These are phyloP conservation scores for Hyposoter dolosus DNA, from an alignment of 2,888 invertebrate species.

Conservation along the genomic window DNA sequence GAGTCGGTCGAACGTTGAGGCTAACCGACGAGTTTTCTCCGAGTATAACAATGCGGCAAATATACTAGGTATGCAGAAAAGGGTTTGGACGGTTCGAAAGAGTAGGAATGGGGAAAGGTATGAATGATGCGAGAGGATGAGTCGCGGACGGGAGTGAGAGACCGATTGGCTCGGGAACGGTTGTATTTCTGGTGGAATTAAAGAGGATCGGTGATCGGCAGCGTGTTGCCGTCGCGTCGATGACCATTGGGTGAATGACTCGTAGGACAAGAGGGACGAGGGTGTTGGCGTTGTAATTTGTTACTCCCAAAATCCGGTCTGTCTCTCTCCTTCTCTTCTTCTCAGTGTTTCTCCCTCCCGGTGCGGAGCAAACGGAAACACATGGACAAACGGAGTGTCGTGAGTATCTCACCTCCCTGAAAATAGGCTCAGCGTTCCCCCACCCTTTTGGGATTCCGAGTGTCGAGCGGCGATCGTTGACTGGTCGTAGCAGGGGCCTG, in stretches of 20 bases:
- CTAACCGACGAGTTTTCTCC: background rate
- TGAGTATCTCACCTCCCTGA: slow-evolving; percentile 37
- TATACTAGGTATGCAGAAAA: background rate
- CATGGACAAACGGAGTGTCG: slow-evolving; percentile 10
- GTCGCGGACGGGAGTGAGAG: background rate
- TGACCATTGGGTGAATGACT: slow-evolving; percentile 83
- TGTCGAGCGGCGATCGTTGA: slow-evolving; percentile 48
- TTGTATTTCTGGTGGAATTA: slow-evolving; percentile 66
- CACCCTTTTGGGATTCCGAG: background rate
- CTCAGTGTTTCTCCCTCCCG: slow-evolving; percentile 65
- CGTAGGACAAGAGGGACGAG: slow-evolving; percentile 74
- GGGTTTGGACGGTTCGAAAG: background rate
- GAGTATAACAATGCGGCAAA: background rate
- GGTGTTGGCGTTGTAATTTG: slow-evolving; percentile 79
- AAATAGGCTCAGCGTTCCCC: slow-evolving; percentile 34
- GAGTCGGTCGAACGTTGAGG: too few relatives aligned
- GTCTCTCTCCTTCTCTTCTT: slow-evolving; percentile 65
- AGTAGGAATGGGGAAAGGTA: background rate
- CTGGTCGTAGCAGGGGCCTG: slow-evolving; percentile 30
- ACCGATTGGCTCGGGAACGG: slow-evolving; percentile 6
- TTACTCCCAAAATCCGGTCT: slow-evolving; percentile 63
- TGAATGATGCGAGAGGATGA: background rate
- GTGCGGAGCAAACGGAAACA: background rate
- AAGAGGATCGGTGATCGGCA: slow-evolving; percentile 57
- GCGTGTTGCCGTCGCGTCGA: slow-evolving; percentile 76